A percentile compares a stretch with the other conserved stretches of the same genome.
These are phyloP conservation scores for Hexactinellida sp. DNA, from an alignment of 37 sponge, comb jelly and placozoan genomes.

Conservation along the genomic window DNA sequence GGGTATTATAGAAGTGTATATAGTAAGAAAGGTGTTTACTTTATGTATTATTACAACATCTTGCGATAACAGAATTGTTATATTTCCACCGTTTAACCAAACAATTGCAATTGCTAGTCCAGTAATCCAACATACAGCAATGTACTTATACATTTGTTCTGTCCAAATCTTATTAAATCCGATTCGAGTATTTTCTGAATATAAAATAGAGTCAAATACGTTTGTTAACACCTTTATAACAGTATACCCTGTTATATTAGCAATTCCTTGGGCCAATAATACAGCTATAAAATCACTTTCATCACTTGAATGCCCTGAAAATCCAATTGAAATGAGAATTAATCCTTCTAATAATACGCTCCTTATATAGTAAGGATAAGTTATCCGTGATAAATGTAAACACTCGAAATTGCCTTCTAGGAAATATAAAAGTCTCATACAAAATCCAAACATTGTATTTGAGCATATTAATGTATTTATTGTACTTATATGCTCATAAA, in stretches of 20 bases:
- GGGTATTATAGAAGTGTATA: neutral
- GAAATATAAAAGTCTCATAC: neutral
- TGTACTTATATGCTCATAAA: neutral
- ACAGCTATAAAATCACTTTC: neutral
- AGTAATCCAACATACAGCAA: neutral
- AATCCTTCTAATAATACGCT: neutral
- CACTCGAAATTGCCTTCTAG: neutral
- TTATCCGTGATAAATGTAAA: neutral
- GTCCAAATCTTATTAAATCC: neutral
- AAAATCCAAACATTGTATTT: neutral
- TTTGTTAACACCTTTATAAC: neutral
- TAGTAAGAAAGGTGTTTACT: neutral
- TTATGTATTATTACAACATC: neutral
- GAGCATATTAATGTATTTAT: neutral
- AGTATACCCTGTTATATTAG: neutral
- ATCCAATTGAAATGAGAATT: neutral
- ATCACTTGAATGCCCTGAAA: neutral
- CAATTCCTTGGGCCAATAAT: neutral
- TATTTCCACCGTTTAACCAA: neutral
- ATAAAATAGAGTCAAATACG: neutral
- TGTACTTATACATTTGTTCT: neutral
- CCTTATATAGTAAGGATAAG: neutral
- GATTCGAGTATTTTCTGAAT: neutral
- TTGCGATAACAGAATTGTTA: neutral
- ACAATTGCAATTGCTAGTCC: neutral